A percentile compares a stretch with the other conserved stretches of the same genome.
These are phyloP conservation scores for Dermochelys coriacea DNA, from an alignment of 2,797 vertebrate species.

Conservation along the genomic window DNA sequence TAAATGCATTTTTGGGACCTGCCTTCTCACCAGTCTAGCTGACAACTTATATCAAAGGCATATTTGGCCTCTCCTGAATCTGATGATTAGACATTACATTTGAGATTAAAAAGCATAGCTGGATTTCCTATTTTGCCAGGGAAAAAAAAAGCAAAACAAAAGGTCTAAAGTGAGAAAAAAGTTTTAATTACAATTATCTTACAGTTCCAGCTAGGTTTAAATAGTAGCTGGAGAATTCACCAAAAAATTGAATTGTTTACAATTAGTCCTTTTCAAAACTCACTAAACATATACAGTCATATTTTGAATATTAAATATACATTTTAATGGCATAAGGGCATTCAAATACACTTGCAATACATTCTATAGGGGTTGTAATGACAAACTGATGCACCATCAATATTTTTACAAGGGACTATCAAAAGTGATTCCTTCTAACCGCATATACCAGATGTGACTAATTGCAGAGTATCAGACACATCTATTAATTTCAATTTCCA, in stretches of 20 bases:
- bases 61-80: neutral
- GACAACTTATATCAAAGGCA: conserved; percentile 49
- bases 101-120: neutral
- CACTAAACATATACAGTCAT: fast-evolving
- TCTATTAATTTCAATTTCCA: neutral
- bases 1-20: neutral
- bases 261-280: neutral
- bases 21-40: conserved; percentile 25
- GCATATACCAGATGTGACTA: neutral
- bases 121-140: neutral
- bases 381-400: fast-evolving
- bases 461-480: neutral
- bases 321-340: neutral
- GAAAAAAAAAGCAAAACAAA: neutral
- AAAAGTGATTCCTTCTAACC: neutral
- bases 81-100: neutral
- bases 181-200: neutral
- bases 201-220: neutral
- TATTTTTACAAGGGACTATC: neutral
- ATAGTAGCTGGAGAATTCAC: neutral
- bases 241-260: fast-evolving
- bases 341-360: neutral
- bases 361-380: neutral
- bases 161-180: neutral
- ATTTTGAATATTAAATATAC: neutral